A percentile compares a stretch with the other conserved stretches of the same genome.
Conservation (phyloP, 2,888 invertebrate genomes). For the Caenorhabditis becei region DNA sequence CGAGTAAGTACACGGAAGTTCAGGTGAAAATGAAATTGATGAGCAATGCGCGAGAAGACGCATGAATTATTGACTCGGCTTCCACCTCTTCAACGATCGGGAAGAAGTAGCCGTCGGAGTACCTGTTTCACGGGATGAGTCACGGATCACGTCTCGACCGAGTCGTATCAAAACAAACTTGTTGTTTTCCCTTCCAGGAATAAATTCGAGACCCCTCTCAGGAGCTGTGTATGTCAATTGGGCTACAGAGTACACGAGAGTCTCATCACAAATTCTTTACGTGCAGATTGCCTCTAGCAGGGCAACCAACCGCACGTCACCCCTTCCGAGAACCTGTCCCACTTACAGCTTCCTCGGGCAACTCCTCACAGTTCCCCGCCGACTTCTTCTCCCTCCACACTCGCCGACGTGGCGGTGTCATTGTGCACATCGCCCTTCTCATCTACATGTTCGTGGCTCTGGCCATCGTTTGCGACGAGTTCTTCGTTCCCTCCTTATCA, state of each 20-base stretch:
- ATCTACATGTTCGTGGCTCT: constrained; percentile 98
- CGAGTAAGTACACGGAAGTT: constrained; percentile 42
- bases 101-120: neutral
- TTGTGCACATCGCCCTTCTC: constrained; percentile 91
- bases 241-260: neutral
- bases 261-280: constrained; percentile 21
- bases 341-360: constrained; percentile 40
- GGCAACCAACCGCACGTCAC: too few species aligned
- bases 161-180: neutral
- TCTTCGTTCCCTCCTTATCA: constrained; percentile 97
- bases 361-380: constrained; percentile 71
- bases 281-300: constrained; percentile 26
- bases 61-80: constrained; percentile 16
- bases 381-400: constrained; percentile 92
- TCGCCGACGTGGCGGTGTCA: constrained; percentile 90
- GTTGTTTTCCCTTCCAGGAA: neutral
- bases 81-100: neutral
- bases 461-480: constrained; percentile 99
- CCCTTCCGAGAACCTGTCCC: too few species aligned
- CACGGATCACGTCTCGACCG: neutral
- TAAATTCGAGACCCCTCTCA: neutral
- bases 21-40: constrained; percentile 33
- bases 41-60: neutral
- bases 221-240: too few species aligned
- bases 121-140: neutral